These are phyloP conservation scores for Denticeps clupeoides DNA, from an alignment of 2,797 vertebrate species.

Conservation along the genomic window DNA sequence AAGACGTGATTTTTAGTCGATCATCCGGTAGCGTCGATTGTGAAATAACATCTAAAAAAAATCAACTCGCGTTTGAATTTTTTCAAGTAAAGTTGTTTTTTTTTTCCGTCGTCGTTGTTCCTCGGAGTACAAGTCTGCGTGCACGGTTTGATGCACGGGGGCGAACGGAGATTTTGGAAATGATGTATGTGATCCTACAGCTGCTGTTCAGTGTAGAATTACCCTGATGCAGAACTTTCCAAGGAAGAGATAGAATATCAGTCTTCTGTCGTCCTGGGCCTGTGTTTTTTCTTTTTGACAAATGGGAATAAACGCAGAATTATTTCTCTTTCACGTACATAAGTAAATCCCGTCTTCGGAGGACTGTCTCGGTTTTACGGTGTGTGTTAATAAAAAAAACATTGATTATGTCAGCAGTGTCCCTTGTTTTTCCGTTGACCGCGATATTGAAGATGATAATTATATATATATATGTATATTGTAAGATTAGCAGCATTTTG, in stretches of 20 bases:
- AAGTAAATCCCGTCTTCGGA: slow-evolving; percentile 53
- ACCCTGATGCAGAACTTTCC: slow-evolving; percentile 46
- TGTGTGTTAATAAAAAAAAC: no score
- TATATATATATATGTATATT: no score
- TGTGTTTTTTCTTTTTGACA: slow-evolving; percentile 47
- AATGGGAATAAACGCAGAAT: no score
- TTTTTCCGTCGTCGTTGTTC: slow-evolving; percentile 1
- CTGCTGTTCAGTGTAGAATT: slow-evolving; percentile 52
- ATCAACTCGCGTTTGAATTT: slow-evolving; percentile 23
- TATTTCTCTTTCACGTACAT: slow-evolving; percentile 43
- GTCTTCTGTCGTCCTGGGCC: slow-evolving; percentile 32
- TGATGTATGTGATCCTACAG: slow-evolving; percentile 51
- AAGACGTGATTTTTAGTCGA: no score
- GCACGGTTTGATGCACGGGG: slow-evolving; percentile 34
- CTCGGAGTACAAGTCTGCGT: no score
- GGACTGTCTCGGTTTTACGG: no score
- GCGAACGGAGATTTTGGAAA: slow-evolving; percentile 46
- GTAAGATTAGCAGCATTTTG: no score
- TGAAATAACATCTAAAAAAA: no score
- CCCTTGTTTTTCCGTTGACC: no score
- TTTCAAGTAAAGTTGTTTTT: slow-evolving; percentile 3
- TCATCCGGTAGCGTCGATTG: no score
- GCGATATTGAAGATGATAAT: no score
- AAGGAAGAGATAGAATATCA: slow-evolving; percentile 45
- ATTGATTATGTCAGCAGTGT: no score